phyloP scores from a whole-genome alignment of 1,140 invertebrate genomes.

The Camponotus vicinus region DNA sequence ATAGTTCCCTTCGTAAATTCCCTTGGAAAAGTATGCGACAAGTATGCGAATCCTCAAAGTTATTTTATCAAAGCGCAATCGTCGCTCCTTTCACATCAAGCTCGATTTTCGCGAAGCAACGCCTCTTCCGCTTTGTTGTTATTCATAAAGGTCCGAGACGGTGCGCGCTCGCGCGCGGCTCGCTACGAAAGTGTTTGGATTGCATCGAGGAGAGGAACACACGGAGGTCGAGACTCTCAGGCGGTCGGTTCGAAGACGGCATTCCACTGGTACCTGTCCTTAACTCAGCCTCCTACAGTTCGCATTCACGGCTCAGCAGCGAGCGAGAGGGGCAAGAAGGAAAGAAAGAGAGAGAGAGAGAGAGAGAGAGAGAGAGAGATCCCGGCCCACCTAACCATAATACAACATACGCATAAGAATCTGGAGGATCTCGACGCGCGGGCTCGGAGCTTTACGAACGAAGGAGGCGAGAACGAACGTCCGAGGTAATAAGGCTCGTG shows the following conservation, averaged over 20 bases:
- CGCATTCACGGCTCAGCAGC: conserved; percentile 62
- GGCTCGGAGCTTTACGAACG: background rate
- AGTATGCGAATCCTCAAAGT: background rate
- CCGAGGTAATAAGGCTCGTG: conserved; percentile 37
- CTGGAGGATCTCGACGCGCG: conserved; percentile 32
- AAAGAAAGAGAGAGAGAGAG: conserved; percentile 2
- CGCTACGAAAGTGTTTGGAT: conserved; percentile 55
- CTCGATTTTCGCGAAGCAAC: conserved; percentile 10
- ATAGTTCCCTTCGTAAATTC: too few relatives aligned
- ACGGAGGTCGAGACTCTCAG: conserved; percentile 65
- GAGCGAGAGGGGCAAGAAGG: background rate
- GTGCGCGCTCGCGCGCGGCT: conserved; percentile 12
- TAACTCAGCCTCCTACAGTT: conserved; percentile 76
- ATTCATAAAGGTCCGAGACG: conserved; percentile 30
- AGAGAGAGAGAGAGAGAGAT: conserved; percentile 34
- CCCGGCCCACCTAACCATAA: conserved; percentile 77
- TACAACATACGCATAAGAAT: conserved; percentile 58
- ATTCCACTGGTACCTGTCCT: conserved; percentile 82
- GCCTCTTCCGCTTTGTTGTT: conserved; percentile 35
- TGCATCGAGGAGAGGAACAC: conserved; percentile 44
- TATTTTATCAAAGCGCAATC: background rate
- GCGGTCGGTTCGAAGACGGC: conserved; percentile 78
- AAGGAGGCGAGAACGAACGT: conserved; percentile 37
- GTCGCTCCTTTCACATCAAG: background rate
- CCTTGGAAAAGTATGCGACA: background rate